A percentile compares a stretch with the other conserved stretches of the same genome.
Evolutionary conservation across 2,797 vertebrate species (phyloP).

Genomic region (Tapirus indicus): DNA sequence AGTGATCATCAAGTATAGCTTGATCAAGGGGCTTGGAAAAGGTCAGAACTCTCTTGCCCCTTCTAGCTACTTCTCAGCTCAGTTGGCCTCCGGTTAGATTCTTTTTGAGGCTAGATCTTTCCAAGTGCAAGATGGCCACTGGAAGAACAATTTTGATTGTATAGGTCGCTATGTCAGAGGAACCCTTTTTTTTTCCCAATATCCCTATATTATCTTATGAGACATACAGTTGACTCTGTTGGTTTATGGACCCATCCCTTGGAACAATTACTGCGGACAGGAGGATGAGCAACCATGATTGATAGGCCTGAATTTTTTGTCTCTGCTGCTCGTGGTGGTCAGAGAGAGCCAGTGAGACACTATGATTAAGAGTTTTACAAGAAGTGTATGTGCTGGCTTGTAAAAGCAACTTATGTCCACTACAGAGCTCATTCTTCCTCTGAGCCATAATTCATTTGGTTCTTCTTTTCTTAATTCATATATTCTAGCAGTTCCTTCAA

Average conservation of each 20-base stretch:
- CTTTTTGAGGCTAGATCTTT: conserved; percentile 15
- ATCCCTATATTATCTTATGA: neutral
- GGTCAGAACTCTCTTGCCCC: neutral
- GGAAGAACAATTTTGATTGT: neutral
- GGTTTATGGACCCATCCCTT: neutral
- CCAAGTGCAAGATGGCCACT: neutral
- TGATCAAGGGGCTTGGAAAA: neutral
- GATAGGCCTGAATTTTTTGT: neutral
- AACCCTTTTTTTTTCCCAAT: neutral
- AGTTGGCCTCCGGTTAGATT: neutral
- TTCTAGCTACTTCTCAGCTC: neutral
- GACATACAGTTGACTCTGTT: neutral
- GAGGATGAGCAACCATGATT: neutral
- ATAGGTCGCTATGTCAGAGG: neutral
- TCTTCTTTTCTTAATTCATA: neutral
- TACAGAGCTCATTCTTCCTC: neutral
- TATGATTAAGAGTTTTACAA: neutral
- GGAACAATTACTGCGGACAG: neutral
- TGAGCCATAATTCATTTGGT: neutral
- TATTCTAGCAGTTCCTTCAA: neutral
- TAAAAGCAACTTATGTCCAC: neutral
- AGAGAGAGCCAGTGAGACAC: neutral
- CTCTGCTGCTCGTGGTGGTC: neutral
- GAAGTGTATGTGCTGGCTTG: neutral
- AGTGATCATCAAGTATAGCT: neutral